Percentiles rank a stretch among this genome's conserved stretches.
phyloP scores from a whole-genome alignment of 1,140 invertebrate genomes.

The Arctopsyche grandis region DNA sequence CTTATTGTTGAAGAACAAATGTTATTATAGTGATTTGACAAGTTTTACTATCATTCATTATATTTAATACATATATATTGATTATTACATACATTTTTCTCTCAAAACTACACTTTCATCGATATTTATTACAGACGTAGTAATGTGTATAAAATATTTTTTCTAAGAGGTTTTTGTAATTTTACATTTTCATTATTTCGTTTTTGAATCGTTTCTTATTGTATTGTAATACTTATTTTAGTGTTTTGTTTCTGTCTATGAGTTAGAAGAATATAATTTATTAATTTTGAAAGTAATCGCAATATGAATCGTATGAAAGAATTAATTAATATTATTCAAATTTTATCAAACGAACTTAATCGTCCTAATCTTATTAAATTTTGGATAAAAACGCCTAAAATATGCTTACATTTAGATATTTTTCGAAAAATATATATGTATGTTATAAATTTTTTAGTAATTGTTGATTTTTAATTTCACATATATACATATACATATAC shows the following conservation, averaged over 20 bases:
- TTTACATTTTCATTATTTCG: not conserved
- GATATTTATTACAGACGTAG: slow-evolving; percentile 10
- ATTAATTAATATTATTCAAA: not conserved
- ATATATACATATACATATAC: too few species aligned
- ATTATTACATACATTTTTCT: too few species aligned
- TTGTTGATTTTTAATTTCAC: not conserved
- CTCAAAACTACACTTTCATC: slow-evolving; percentile 11
- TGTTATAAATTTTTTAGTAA: not conserved
- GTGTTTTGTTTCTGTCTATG: too few species aligned
- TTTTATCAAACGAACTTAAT: not conserved
- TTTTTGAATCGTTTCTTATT: not conserved
- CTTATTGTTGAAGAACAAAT: slow-evolving; percentile 12
- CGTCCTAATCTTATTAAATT: slow-evolving; percentile 8
- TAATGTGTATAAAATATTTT: slow-evolving; percentile 2
- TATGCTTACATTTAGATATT: slow-evolving; percentile 16
- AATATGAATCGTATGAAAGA: not conserved
- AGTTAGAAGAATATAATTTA: too few species aligned
- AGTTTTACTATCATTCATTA: slow-evolving; percentile 23
- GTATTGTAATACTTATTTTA: not conserved
- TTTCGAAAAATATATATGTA: slow-evolving; percentile 18
- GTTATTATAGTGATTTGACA: slow-evolving; percentile 6
- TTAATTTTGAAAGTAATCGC: slow-evolving; percentile 6
- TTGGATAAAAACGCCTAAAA: slow-evolving; percentile 21
- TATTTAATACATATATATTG: not conserved
- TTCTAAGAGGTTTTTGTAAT: slow-evolving; percentile 13